Evolutionary conservation across 2,113 vertebrate species (phyloP).

Genomic region (Narcine bancroftii): DNA sequence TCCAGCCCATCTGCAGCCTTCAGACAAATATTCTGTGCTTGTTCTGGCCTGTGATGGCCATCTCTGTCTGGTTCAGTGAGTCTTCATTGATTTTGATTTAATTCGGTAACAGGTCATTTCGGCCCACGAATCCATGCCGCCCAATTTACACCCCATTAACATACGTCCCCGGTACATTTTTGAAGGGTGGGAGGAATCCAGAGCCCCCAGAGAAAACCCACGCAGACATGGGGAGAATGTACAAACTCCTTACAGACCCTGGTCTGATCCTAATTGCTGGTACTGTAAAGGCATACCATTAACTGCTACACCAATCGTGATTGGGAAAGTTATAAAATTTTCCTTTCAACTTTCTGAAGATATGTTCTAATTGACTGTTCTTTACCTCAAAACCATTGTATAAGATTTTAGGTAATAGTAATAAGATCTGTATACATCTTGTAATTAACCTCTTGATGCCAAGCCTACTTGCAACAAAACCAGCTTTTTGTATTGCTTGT

Average conservation of each 20-base stretch:
- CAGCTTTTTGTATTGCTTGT: neutral
- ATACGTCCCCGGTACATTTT: no score
- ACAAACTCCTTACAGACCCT: no score
- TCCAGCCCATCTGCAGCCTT: neutral
- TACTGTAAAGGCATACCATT: no score
- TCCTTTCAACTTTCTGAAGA: neutral
- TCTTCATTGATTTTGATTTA: slow-evolving; percentile 29
- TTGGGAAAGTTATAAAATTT: neutral
- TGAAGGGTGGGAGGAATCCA: no score
- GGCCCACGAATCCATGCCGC: no score
- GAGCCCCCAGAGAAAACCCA: no score
- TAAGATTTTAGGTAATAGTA: neutral
- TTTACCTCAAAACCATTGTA: neutral
- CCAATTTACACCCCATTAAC: no score
- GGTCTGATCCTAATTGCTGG: no score
- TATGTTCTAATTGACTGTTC: neutral
- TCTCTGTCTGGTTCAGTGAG: neutral
- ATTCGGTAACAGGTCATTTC: no score
- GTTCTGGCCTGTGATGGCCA: neutral
- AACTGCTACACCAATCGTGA: no score
- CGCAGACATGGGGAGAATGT: no score
- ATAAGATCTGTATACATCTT: neutral
- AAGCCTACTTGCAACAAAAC: neutral
- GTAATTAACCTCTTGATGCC: neutral
- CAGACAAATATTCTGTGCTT: neutral